Percentiles rank a stretch among this genome's conserved stretches.
Conservation (phyloP, 2,113 vertebrate genomes). For the Rhinolophus sinicus region DNA sequence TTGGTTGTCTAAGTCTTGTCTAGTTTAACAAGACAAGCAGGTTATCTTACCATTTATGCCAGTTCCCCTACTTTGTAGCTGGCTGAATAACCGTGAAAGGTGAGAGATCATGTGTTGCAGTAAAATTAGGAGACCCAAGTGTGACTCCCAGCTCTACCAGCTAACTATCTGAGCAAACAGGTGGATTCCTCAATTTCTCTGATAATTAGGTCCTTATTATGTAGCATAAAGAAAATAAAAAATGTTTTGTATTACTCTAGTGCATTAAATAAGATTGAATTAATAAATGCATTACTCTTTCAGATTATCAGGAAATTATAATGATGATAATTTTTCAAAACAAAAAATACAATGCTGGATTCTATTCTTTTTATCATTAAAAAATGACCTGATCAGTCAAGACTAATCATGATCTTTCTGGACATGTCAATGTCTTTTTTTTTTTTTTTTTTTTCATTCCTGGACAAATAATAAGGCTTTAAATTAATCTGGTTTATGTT, state of each 20-base stretch:
- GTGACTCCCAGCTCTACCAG: not conserved
- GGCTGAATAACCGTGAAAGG: not conserved
- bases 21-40: not conserved
- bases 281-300: not conserved
- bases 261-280: not conserved
- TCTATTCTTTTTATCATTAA: not conserved
- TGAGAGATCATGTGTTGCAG: not conserved
- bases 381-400: not conserved
- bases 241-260: not conserved
- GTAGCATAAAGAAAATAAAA: not conserved
- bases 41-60: not conserved
- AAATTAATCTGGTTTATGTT: constrained; percentile 4
- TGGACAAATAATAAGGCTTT: constrained; percentile 25
- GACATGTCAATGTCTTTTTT: not conserved
- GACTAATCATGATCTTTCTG: not conserved
- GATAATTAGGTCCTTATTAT: not conserved
- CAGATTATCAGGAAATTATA: not conserved
- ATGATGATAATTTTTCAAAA: not conserved
- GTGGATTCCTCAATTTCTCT: not conserved
- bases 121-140: not conserved
- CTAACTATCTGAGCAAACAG: not conserved
- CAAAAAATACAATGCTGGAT: not conserved
- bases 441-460: not conserved
- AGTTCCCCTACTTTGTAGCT: not conserved
- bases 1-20: not conserved